Evolutionary conservation across 1,140 invertebrate genomes (phyloP).

Genomic region (Zaprionus kolodkinae): DNA sequence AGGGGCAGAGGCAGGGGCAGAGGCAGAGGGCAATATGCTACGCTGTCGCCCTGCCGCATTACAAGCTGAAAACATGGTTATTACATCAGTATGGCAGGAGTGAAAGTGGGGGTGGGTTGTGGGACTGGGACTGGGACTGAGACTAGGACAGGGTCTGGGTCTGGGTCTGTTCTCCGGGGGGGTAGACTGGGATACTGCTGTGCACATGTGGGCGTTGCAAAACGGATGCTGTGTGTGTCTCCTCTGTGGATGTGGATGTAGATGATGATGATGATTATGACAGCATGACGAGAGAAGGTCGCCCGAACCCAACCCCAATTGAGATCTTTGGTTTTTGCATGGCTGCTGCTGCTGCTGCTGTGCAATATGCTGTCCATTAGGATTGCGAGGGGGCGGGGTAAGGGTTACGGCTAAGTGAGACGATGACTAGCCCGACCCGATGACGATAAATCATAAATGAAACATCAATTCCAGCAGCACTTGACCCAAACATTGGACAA

Average conservation of each 20-base stretch:
- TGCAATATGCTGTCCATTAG: conserved; percentile 77
- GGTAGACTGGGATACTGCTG: not conserved
- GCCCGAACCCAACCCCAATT: conserved; percentile 53
- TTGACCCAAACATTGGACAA: conserved; percentile 61
- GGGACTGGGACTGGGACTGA: no score
- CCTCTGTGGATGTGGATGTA: conserved; percentile 83
- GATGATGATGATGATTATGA: conserved; percentile 83
- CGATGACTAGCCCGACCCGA: conserved; percentile 61
- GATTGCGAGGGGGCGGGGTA: no score
- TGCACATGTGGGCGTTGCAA: conserved; percentile 74
- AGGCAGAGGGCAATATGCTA: conserved; percentile 15
- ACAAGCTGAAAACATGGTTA: conserved; percentile 84
- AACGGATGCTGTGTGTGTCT: conserved; percentile 75
- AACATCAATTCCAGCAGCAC: conserved; percentile 84
- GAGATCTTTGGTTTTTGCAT: conserved; percentile 76
- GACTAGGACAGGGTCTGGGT: no score
- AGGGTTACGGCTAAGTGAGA: conserved; percentile 23
- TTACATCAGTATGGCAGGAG: conserved; percentile 75
- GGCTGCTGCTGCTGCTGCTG: conserved; percentile 26
- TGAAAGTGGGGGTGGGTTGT: not conserved
- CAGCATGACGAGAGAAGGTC: conserved; percentile 72
- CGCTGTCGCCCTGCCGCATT: conserved; percentile 73
- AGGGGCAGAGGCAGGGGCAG: conserved; percentile 19
- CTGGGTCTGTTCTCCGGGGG: no score
- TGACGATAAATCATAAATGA: conserved; percentile 84